These are phyloP conservation scores for Conistra vaccinii DNA, from an alignment of 2,888 invertebrate species.

Conservation along the genomic window DNA sequence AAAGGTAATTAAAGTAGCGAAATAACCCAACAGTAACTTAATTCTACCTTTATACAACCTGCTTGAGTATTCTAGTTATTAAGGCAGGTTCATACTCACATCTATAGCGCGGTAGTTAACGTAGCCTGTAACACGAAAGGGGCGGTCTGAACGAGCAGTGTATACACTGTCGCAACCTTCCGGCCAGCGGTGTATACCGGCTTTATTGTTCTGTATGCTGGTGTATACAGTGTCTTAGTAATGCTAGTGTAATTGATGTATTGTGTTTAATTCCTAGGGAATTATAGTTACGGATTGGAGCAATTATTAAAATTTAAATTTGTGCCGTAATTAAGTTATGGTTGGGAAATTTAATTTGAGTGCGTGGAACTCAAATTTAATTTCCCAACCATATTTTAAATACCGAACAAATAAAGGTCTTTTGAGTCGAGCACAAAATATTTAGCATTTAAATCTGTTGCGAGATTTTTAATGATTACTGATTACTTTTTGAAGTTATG, in stretches of 20 bases:
- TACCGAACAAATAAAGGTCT: too few species aligned
- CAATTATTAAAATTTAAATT: constrained; percentile 10
- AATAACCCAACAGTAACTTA: constrained; percentile 33
- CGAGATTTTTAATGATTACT: background rate
- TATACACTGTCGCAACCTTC: constrained; percentile 70
- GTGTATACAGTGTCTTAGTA: constrained; percentile 52
- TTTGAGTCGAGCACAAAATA: background rate
- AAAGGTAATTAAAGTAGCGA: constrained; percentile 19
- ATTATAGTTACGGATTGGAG: constrained; percentile 2
- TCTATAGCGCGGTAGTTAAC: constrained; percentile 65
- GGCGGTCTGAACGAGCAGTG: constrained; percentile 74
- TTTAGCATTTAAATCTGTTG: background rate
- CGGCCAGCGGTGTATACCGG: constrained; percentile 53
- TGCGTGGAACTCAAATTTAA: too few species aligned
- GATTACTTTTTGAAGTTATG: background rate
- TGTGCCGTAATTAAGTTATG: background rate
- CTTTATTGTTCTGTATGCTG: constrained; percentile 58
- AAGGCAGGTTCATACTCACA: constrained; percentile 65
- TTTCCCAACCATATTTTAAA: too few species aligned
- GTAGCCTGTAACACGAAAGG: constrained; percentile 77
- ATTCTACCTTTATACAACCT: constrained; percentile 41
- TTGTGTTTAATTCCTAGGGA: constrained; percentile 30
- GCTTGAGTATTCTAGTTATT: constrained; percentile 61
- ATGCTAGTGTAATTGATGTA: constrained; percentile 48
- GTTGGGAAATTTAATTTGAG: constrained; percentile 12